Base-by-base conservation (phyloP, 2,797 vertebrate genomes). In the Parauchenoglanis punctatus region DNA sequence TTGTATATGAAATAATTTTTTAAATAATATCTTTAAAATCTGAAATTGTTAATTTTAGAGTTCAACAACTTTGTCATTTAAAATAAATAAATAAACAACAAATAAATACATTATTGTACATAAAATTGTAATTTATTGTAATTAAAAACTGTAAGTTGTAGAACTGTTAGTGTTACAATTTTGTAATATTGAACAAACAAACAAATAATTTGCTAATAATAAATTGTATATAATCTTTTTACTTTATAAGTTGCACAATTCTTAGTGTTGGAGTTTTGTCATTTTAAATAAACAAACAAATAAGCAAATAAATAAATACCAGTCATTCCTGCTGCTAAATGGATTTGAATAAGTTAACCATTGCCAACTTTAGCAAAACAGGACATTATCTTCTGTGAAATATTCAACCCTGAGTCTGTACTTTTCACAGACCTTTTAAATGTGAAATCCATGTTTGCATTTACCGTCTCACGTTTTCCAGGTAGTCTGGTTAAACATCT, bases 361-460 rank as follows among this genome's bases (percentile, higher is more conserved):
- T 61, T 75, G 54, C 17, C 17, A n/a, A 40, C 17, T 46, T 76
- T 8, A 56, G 59, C 23, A 56, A 76, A 83, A 67, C 68, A 67
- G 8, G 23, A 25, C 7, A 77, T 67, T 67, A 83, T 83, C 25
- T 15, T 25, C 46, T 67, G 72, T 75, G 72, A 83, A 83, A 56
- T 67, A 76, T 67, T 87, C 1, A 44, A 76, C 59, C 15, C 28
- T 12, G 4, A 35, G 31, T 67, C 77, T 81, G 12, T 44, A 68
- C 61, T 46, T 28, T 52, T 23, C 56, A 17, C 40, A 82, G 85
- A 73, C 44, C 80, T 61, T 61, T 13, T 61, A 63, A 49, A 31
- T 11, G 20, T 72, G 52, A 83, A 83, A n/a, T 81, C 17, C 58
- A 56, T 87, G 31, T 83, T 87, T 83, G 6, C 46, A 10, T 87